These are phyloP conservation scores for Alces alces DNA, from an alignment of 2,113 vertebrate genomes.

Conservation along the genomic window DNA sequence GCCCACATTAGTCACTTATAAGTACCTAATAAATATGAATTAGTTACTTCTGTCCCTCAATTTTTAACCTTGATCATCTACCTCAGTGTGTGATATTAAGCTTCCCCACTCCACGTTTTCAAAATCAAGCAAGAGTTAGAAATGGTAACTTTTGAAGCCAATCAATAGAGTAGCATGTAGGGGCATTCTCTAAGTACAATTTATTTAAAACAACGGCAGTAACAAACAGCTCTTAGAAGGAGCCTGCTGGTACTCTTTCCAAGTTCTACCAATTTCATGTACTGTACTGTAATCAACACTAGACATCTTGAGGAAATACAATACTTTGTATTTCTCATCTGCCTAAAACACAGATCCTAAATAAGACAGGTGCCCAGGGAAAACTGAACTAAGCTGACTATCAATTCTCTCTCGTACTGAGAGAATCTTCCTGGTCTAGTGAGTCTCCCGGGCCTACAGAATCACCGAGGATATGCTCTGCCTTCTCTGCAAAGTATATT, in stretches of 20 bases:
- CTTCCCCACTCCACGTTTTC: background rate
- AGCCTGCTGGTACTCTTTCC: background rate
- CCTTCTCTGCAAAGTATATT: background rate
- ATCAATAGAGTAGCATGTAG: background rate
- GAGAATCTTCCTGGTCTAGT: background rate
- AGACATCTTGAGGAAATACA: background rate
- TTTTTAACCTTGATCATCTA: background rate
- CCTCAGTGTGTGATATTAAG: background rate
- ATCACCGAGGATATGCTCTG: background rate
- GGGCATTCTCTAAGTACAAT: background rate
- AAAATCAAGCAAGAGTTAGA: slow-evolving; percentile 10
- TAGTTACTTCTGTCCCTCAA: background rate
- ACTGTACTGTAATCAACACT: background rate
- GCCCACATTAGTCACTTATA: background rate
- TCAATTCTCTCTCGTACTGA: background rate
- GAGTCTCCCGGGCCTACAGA: background rate
- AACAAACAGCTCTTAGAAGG: background rate
- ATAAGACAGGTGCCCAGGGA: background rate
- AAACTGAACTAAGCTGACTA: background rate
- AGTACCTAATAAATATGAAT: background rate
- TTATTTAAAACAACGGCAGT: background rate
- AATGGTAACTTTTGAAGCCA: background rate
- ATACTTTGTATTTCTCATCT: background rate
- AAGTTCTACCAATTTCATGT: background rate
- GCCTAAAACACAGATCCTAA: background rate